These are phyloP conservation scores for Calliopum simillimum DNA, from an alignment of 2,888 invertebrate species.

Conservation along the genomic window DNA sequence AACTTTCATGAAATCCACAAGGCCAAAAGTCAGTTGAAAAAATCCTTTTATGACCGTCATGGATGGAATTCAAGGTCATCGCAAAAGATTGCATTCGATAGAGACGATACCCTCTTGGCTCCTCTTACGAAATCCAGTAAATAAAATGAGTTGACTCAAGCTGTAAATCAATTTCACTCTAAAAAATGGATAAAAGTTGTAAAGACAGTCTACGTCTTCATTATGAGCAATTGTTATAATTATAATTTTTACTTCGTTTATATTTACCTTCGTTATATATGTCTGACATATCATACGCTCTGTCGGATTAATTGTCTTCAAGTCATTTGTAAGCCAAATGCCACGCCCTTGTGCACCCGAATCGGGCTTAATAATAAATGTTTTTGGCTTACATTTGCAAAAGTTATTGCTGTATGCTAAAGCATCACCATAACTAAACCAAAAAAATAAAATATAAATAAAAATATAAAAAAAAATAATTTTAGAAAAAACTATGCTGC, in stretches of 20 bases:
- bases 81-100: too few species aligned
- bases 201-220: too few species aligned
- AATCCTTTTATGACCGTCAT: too few species aligned
- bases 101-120: too few species aligned
- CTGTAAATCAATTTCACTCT: too few species aligned
- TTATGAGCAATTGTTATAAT: not conserved
- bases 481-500: not conserved
- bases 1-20: too few species aligned
- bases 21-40: too few species aligned
- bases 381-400: slow-evolving; percentile 76
- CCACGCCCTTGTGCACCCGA: slow-evolving; percentile 92
- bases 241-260: not conserved
- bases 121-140: too few species aligned
- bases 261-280: slow-evolving; percentile 74
- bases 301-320: slow-evolving; percentile 78
- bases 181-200: too few species aligned
- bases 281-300: slow-evolving; percentile 91
- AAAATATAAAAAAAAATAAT: not conserved
- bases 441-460: not conserved
- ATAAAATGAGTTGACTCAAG: too few species aligned
- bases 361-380: slow-evolving; percentile 92
- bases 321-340: slow-evolving; percentile 85
- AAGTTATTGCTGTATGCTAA: slow-evolving; percentile 62
- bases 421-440: slow-evolving; percentile 76
- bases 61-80: too few species aligned